These are phyloP conservation scores for Protobothrops mucrosquamatus DNA, from an alignment of 2,113 vertebrate genomes.

Conservation along the genomic window DNA sequence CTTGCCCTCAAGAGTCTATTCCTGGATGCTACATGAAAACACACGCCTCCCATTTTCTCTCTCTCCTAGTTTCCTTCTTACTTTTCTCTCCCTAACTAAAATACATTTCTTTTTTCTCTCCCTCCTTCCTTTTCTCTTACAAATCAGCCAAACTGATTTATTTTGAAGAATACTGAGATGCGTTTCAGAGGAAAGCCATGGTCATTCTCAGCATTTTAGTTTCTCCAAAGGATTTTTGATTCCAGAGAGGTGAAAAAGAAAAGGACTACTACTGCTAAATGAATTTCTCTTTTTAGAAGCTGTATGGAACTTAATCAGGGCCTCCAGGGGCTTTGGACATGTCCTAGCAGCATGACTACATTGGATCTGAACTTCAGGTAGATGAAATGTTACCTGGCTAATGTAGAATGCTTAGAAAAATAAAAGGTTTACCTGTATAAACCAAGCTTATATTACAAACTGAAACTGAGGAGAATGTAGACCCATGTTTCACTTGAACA, in stretches of 20 bases:
- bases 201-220: background rate
- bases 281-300: background rate
- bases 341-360: background rate
- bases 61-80: background rate
- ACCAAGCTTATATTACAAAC: background rate
- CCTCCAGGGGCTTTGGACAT: background rate
- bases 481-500: background rate
- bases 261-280: background rate
- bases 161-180: background rate
- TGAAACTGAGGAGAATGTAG: background rate
- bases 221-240: background rate
- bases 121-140: background rate
- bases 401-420: background rate
- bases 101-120: background rate
- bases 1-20: background rate
- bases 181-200: background rate
- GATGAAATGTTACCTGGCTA: background rate
- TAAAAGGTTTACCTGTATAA: background rate
- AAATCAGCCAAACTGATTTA: background rate
- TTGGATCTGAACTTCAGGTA: background rate
- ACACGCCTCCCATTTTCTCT: background rate
- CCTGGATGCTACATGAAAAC: background rate
- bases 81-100: background rate
- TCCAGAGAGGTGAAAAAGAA: background rate
- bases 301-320: background rate